phyloP scores from a whole-genome alignment of 2,888 invertebrate species.

The Hesperia comma region DNA sequence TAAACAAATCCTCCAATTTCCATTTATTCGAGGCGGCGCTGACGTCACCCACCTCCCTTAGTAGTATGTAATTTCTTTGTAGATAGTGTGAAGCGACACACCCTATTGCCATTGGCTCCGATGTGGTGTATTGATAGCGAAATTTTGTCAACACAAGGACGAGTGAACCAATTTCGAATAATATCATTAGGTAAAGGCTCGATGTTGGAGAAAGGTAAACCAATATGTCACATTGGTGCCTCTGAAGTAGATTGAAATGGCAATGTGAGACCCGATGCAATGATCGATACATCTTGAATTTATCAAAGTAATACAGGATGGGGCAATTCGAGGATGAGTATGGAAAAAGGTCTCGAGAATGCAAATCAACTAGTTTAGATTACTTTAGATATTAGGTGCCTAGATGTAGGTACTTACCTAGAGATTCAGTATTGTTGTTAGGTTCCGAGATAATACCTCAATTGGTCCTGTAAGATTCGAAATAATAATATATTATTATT shows the following conservation, averaged over 20 bases:
- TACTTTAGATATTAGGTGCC: not conserved
- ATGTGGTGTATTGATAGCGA: slow-evolving; percentile 64
- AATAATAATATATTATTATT: too few species aligned
- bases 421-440: too few species aligned
- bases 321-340: slow-evolving; percentile 5
- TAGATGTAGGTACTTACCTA: not conserved
- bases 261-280: slow-evolving; percentile 19
- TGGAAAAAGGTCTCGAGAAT: too few species aligned
- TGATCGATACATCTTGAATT: slow-evolving; percentile 30
- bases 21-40: slow-evolving; percentile 77
- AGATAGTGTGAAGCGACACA: slow-evolving; percentile 76
- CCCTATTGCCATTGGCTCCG: slow-evolving; percentile 71
- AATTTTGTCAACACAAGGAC: slow-evolving; percentile 66
- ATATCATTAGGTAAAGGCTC: slow-evolving; percentile 58
- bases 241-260: slow-evolving; percentile 34
- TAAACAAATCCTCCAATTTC: slow-evolving; percentile 85
- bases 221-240: slow-evolving; percentile 41
- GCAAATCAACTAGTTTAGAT: too few species aligned
- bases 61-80: slow-evolving; percentile 80
- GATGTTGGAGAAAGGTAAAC: slow-evolving; percentile 46
- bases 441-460: too few species aligned
- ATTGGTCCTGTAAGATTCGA: too few species aligned
- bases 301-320: slow-evolving; percentile 15
- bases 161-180: slow-evolving; percentile 67
- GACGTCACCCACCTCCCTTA: slow-evolving; percentile 56